A percentile compares a stretch with the other conserved stretches of the same genome.
Evolutionary conservation across 2,797 vertebrate species (phyloP).

Genomic region (Luscinia luscinia): DNA sequence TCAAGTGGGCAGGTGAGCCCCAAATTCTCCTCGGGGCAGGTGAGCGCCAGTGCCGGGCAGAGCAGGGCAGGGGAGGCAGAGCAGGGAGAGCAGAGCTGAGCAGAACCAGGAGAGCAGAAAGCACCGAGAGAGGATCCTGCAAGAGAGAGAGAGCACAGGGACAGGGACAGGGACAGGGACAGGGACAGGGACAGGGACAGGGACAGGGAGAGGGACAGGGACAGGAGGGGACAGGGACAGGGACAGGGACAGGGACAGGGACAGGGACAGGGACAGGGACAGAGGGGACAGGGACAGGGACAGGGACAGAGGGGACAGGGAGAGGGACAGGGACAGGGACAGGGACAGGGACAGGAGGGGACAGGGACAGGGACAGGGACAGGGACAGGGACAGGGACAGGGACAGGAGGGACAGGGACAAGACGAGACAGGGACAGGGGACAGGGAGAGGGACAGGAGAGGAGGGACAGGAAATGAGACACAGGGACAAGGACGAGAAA

Average conservation of each 20-base stretch:
- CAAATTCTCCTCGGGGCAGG: too few relatives aligned
- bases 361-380: background rate
- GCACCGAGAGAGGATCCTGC: too few relatives aligned
- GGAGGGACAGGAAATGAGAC: too few relatives aligned
- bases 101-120: constrained; percentile 40
- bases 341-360: too few relatives aligned
- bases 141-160: background rate
- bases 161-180: background rate
- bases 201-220: too few relatives aligned
- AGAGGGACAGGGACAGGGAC: background rate
- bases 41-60: background rate
- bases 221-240: background rate
- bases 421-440: too few relatives aligned
- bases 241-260: too few relatives aligned
- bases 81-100: background rate
- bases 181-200: background rate
- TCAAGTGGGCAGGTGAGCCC: too few relatives aligned
- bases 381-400: background rate
- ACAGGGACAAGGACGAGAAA: too few relatives aligned
- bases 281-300: too few relatives aligned
- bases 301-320: constrained; percentile 4
- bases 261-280: background rate
- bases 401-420: background rate
- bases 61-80: background rate
- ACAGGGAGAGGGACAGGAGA: constrained; percentile 31